Percentiles rank a stretch among this genome's conserved stretches.
Conservation (phyloP, 2,888 invertebrate genomes). For the Cacoxenus indagator region DNA sequence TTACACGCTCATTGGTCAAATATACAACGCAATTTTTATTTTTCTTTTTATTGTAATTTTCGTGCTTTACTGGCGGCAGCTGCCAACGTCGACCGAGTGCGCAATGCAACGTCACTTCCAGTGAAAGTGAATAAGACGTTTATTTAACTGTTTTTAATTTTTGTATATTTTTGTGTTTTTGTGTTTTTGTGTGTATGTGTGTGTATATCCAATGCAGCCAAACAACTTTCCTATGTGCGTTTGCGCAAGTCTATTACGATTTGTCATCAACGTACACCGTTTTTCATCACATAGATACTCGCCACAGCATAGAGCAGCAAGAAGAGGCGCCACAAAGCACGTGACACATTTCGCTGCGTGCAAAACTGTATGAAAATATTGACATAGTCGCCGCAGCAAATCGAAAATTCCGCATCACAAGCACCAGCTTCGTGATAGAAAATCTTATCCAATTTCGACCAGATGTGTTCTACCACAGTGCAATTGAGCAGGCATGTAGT, state of each 20-base stretch:
- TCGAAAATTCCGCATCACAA: no score
- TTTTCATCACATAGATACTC: constrained; percentile 55
- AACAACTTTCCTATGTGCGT: neutral
- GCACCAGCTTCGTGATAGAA: neutral
- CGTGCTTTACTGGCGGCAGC: no score
- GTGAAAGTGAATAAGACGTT: constrained; percentile 14
- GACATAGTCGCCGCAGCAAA: no score
- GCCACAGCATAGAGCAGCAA: constrained; percentile 58
- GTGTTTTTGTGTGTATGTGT: no score
- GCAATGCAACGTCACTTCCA: constrained; percentile 8
- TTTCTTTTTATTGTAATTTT: no score
- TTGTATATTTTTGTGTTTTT: no score
- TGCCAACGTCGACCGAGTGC: neutral
- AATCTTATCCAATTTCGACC: neutral
- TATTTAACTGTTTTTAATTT: neutral
- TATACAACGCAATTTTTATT: no score
- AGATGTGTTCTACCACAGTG: neutral
- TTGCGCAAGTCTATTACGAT: constrained; percentile 3
- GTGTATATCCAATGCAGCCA: no score
- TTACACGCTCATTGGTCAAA: no score
- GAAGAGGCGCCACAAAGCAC: constrained; percentile 61
- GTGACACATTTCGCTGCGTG: constrained; percentile 43
- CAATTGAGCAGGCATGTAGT: neutral
- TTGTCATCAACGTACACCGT: constrained; percentile 50
- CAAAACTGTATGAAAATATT: constrained; percentile 49